These are phyloP conservation scores for Yponomeuta evonymella DNA, from an alignment of 2,888 invertebrate genomes.

Conservation along the genomic window DNA sequence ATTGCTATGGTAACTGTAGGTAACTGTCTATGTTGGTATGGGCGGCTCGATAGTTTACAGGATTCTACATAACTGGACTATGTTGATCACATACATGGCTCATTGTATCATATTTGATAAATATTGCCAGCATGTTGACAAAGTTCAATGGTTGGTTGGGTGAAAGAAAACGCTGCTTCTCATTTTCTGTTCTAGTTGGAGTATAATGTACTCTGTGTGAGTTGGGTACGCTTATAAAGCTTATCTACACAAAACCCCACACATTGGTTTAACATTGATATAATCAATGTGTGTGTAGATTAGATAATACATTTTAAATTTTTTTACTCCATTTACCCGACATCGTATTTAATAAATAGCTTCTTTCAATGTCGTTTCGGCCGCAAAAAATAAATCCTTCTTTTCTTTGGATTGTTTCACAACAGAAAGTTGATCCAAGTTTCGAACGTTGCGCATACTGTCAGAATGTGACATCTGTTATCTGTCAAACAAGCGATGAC, in stretches of 20 bases:
- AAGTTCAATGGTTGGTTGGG: neutral
- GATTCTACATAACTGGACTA: neutral
- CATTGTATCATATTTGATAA: neutral
- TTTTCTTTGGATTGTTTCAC: neutral
- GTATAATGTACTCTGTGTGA: neutral
- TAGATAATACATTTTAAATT: too few species aligned
- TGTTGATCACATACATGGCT: neutral
- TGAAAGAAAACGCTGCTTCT: neutral
- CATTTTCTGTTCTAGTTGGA: neutral
- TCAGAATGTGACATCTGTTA: neutral
- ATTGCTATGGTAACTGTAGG: conserved; percentile 27
- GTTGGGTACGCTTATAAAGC: neutral
- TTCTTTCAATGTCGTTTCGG: too few species aligned
- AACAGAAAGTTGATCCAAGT: neutral
- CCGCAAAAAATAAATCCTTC: too few species aligned
- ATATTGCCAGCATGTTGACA: neutral
- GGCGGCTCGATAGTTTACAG: neutral
- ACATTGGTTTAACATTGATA: neutral
- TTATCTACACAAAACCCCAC: neutral
- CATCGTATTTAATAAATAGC: too few species aligned
- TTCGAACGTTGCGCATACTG: neutral
- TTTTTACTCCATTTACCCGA: too few species aligned
- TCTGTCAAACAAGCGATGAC: neutral
- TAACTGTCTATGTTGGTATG: neutral
- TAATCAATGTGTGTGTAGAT: too few species aligned